phyloP scores from a whole-genome alignment of 2,888 invertebrate genomes.

The Aphidius colemani region DNA sequence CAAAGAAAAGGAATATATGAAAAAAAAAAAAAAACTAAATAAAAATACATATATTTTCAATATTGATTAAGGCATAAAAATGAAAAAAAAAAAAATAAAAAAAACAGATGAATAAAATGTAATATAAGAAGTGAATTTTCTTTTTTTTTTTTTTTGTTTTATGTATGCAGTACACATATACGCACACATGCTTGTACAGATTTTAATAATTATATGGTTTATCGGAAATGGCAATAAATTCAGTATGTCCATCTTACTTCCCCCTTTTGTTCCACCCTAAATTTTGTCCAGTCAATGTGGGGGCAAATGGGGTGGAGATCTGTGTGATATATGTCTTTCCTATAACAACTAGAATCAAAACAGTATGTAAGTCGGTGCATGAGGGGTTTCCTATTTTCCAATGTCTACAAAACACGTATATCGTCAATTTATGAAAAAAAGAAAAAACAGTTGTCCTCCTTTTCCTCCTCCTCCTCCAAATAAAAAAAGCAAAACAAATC shows the following conservation, averaged over 20 bases:
- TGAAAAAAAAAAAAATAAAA: constrained; percentile 8
- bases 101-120: neutral
- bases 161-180: neutral
- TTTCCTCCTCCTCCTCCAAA: no score
- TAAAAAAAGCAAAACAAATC: no score
- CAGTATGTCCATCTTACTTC: constrained; percentile 43
- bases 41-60: neutral
- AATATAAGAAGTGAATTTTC: no score
- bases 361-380: constrained; percentile 38
- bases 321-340: constrained; percentile 56
- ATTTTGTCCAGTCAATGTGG: constrained; percentile 38
- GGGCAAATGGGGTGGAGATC: constrained; percentile 37
- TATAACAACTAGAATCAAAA: constrained; percentile 58
- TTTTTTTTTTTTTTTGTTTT: neutral
- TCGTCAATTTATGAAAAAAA: no score
- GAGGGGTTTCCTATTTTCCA: neutral
- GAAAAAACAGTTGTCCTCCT: no score
- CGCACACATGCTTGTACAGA: constrained; percentile 25
- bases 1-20: neutral
- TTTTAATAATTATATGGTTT: constrained; percentile 50
- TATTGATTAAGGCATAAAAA: constrained; percentile 12
- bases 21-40: constrained; percentile 6
- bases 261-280: constrained; percentile 42
- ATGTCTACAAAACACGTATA: no score
- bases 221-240: constrained; percentile 50